These are phyloP conservation scores for Hyposmocoma kahamanoa DNA, from an alignment of 1,140 invertebrate genomes.

Conservation along the genomic window DNA sequence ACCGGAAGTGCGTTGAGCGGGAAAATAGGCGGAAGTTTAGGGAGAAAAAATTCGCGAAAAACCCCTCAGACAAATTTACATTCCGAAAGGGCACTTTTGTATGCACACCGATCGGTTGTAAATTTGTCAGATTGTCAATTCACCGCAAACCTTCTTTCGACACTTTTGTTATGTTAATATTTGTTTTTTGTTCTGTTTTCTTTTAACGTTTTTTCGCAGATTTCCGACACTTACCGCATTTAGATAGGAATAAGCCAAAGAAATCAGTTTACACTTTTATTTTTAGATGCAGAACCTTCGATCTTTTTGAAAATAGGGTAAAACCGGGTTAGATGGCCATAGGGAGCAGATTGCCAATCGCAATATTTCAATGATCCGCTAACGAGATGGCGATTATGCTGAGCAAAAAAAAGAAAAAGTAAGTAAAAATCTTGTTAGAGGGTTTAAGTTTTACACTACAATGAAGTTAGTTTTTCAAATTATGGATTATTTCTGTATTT, in stretches of 20 bases:
- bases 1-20: slow-evolving; percentile 59
- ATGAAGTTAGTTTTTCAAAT: slow-evolving; percentile 8
- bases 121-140: slow-evolving; percentile 67
- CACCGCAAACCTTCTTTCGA: slow-evolving; percentile 37
- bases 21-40: slow-evolving; percentile 67
- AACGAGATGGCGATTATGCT: too few relatives aligned
- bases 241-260: background rate
- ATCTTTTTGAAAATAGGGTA: slow-evolving; percentile 4
- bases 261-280: slow-evolving; percentile 1
- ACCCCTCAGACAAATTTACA: slow-evolving; percentile 59
- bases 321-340: too few relatives aligned
- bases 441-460: too few relatives aligned
- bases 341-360: too few relatives aligned
- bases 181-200: slow-evolving; percentile 10
- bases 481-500: too few relatives aligned
- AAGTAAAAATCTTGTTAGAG: too few relatives aligned
- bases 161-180: slow-evolving; percentile 62
- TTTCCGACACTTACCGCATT: background rate
- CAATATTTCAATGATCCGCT: too few relatives aligned
- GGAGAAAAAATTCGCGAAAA: slow-evolving; percentile 49
- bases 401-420: too few relatives aligned
- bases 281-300: background rate
- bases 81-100: slow-evolving; percentile 60
- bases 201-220: too few relatives aligned
- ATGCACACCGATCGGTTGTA: slow-evolving; percentile 47